Base-by-base conservation (phyloP, 2,113 vertebrate species). In the Eretmodus cyanostictus region DNA sequence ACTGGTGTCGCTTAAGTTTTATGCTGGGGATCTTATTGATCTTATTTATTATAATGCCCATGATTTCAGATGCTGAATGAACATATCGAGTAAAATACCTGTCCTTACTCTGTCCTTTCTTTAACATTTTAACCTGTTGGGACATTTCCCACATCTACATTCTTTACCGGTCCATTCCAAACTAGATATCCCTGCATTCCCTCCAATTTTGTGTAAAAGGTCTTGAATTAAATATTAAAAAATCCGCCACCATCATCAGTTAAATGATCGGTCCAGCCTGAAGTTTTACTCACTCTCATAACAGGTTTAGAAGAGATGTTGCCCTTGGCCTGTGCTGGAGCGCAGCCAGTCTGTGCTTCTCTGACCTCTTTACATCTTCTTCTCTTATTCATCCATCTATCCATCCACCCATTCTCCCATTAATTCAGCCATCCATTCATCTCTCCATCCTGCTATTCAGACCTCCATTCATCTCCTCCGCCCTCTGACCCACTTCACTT, bases 401-500 rank as follows among this genome's bases (percentile, higher is more conserved):
- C 94, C 68, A 89, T 90, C 85, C 76, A 88, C 24, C 87, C 90
- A 84, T 92, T 84, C 85, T 89, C 90, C 88, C 86, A 90, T 90
- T 88, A 78, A 91, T 89, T 87, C 85, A 83, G 31, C 85, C 86
- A 66, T 80, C 89, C 88, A 94, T 95, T 95, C 94, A 92, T 93
- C 91, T 89, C 91, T 89, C 86, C 90, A 82, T 90, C 93, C 88
- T 78, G 87, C 87, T 54, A 85, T 93, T 93, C 90, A 94, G 86
- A 86, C 80, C 76, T 76, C 82, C 89, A 92, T 94, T 92, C 92
- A 90, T 92, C 81, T 90, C 85, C 86, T 91, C 85, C 84, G 9
- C 91, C 93, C 94, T 94, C 92, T 95, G 95, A 95, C 95, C 95
- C 88, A 95, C 85, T 95, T 95, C 94, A 95, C 93, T 94, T 87